A percentile compares a stretch with the other conserved stretches of the same genome.
Conservation (phyloP, 2,797 vertebrate genomes). For the Manis pentadactyla region DNA sequence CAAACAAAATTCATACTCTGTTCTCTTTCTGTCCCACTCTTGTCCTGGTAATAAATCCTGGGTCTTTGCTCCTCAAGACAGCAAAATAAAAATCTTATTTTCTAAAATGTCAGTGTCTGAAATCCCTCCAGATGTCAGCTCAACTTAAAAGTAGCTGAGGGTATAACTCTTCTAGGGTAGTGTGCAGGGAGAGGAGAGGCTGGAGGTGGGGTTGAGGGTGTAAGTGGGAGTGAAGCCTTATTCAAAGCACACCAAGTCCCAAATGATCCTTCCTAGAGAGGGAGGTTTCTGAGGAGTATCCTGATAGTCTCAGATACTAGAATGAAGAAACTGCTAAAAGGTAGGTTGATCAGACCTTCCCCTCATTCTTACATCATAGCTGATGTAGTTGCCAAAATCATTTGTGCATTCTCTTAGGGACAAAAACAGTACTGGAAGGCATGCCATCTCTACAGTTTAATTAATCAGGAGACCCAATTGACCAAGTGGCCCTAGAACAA, state of each 20-base stretch:
- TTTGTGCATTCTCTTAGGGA: not conserved
- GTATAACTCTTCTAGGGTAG: not conserved
- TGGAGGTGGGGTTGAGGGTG: not conserved
- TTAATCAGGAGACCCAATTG: conserved; percentile 30
- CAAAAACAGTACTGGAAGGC: not conserved
- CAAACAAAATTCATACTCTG: conserved; percentile 2
- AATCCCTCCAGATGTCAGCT: not conserved
- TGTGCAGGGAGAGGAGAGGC: not conserved
- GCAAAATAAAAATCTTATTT: conserved; percentile 11
- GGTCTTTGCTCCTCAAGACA: not conserved
- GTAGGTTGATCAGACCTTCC: not conserved
- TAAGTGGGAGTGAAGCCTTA: not conserved
- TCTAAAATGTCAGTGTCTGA: not conserved
- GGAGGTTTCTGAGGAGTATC: not conserved
- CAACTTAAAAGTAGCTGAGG: not conserved
- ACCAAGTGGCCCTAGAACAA: not conserved
- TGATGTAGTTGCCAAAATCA: conserved; percentile 18
- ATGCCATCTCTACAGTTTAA: not conserved
- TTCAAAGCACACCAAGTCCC: not conserved
- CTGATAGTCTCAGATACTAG: not conserved
- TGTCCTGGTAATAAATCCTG: conserved; percentile 12
- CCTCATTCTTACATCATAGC: not conserved
- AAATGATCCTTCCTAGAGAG: not conserved
- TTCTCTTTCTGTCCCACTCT: conserved; percentile 4
- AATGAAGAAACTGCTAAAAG: not conserved